Percentiles rank a stretch among this genome's conserved stretches.
Evolutionary conservation across 2,888 invertebrate species (phyloP).

Genomic region (Agonopterix heracliana): DNA sequence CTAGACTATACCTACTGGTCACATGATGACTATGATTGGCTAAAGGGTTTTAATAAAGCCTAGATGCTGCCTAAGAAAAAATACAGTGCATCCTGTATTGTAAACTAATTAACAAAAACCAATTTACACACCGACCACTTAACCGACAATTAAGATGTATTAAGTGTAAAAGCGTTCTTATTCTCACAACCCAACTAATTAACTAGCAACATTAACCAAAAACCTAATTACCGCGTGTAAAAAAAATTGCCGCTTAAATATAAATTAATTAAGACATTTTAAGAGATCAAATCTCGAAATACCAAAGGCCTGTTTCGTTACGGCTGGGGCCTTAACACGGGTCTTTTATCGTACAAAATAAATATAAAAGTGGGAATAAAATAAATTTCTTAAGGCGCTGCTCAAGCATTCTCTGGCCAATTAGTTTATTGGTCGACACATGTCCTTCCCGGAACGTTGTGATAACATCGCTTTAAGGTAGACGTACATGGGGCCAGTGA

Average conservation of each 20-base stretch:
- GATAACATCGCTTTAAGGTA: conserved; percentile 53
- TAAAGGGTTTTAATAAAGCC: no score
- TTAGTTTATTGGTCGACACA: conserved; percentile 73
- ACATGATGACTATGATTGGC: no score
- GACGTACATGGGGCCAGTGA: conserved; percentile 16
- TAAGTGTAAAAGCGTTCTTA: no score
- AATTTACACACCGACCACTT: no score
- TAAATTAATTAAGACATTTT: conserved; percentile 53
- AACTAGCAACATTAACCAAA: conserved; percentile 2
- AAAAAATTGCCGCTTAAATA: conserved; percentile 29
- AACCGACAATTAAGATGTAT: no score
- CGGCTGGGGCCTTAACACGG: conserved; percentile 2
- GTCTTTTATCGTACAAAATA: conserved; percentile 25
- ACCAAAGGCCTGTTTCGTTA: conserved; percentile 18
- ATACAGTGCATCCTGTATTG: no score
- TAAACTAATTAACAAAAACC: no score
- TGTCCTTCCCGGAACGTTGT: conserved; percentile 64
- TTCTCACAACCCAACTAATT: not conserved
- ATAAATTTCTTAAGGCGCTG: conserved; percentile 40
- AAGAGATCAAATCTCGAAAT: conserved; percentile 31
- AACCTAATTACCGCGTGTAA: conserved; percentile 21
- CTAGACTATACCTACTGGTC: no score
- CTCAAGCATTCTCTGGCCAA: conserved; percentile 62
- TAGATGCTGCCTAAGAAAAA: no score
- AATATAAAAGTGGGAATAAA: conserved; percentile 37